Conservation (phyloP, 2,113 vertebrate genomes). For the Gopherus evgoodei region DNA sequence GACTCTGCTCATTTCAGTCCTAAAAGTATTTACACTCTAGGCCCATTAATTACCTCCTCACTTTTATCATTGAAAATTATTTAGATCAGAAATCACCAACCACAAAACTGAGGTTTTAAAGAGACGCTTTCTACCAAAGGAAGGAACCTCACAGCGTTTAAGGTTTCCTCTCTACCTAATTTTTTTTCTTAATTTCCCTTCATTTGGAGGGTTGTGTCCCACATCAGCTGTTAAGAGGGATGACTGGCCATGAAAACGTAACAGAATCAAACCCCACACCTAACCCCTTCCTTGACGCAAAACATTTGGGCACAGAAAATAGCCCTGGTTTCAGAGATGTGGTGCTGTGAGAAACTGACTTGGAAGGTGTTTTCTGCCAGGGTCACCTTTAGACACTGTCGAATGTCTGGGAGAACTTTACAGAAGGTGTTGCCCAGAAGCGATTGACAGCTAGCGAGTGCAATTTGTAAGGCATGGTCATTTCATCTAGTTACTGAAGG, state of each 20-base stretch:
- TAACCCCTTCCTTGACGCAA: no score
- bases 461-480: background rate
- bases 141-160: background rate
- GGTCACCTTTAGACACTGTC: fast-evolving
- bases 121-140: background rate
- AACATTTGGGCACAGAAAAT: fast-evolving
- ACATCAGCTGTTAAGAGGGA: background rate
- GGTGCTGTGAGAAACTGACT: background rate
- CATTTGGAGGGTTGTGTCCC: background rate
- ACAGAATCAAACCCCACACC: background rate
- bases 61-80: background rate
- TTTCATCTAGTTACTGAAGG: background rate
- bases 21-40: background rate
- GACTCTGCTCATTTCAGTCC: background rate
- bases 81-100: background rate
- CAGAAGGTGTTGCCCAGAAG: fast-evolving
- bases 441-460: background rate
- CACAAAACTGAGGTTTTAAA: background rate
- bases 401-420: background rate
- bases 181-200: background rate
- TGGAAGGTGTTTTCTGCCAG: background rate
- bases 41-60: background rate
- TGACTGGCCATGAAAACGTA: background rate
- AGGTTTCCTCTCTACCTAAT: background rate
- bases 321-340: background rate